These are phyloP conservation scores for Sinotaia quadrata DNA, from an alignment of 2,888 invertebrate species.

Conservation along the genomic window DNA sequence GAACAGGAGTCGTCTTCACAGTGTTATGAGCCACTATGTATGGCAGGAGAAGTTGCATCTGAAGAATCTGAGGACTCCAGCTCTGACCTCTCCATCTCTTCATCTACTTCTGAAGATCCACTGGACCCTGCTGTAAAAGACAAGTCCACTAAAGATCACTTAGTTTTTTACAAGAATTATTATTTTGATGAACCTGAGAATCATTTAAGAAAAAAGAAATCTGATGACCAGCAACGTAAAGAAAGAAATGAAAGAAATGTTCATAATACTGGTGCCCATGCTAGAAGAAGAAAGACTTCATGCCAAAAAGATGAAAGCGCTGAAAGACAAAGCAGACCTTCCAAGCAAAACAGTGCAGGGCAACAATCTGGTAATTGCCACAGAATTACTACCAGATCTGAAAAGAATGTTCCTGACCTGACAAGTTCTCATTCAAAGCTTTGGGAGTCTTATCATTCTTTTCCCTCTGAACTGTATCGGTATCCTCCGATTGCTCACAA, in stretches of 20 bases:
- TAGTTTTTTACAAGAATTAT: slow-evolving; percentile 13
- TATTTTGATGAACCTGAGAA: neutral
- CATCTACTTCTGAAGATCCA: neutral
- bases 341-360: too few relatives aligned
- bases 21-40: neutral
- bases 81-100: neutral
- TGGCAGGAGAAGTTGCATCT: neutral
- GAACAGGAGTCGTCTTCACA: too few relatives aligned
- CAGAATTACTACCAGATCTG: too few relatives aligned
- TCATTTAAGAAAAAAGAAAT: neutral
- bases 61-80: neutral
- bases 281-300: neutral
- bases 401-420: too few relatives aligned
- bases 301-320: neutral
- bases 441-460: too few relatives aligned
- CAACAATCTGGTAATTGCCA: too few relatives aligned
- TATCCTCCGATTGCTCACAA: too few relatives aligned
- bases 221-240: too few relatives aligned
- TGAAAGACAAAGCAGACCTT: neutral
- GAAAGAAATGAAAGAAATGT: too few relatives aligned
- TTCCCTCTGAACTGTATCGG: too few relatives aligned
- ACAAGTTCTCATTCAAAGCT: too few relatives aligned
- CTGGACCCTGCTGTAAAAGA: neutral
- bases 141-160: neutral
- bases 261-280: neutral